Percentiles rank a stretch among this genome's conserved stretches.
These are phyloP conservation scores for Trichacis sp. DNA, from an alignment of 2,888 invertebrate genomes.

Conservation along the genomic window DNA sequence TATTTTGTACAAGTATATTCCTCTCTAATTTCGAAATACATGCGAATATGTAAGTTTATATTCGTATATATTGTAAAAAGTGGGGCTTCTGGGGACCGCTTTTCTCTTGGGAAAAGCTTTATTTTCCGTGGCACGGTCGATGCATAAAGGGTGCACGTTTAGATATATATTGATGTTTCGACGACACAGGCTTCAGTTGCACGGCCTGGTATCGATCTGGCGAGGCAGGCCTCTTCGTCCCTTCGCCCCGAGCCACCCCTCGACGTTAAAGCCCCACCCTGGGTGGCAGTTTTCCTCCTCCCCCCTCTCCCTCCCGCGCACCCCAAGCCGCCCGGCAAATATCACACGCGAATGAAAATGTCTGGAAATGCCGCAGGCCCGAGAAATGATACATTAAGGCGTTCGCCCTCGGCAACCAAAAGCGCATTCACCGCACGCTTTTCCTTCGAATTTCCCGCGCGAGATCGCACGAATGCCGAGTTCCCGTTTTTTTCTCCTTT, in stretches of 20 bases:
- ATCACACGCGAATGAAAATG: constrained; percentile 53
- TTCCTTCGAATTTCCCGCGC: constrained; percentile 21
- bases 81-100: no score
- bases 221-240: constrained; percentile 56
- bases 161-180: constrained; percentile 57
- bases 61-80: no score
- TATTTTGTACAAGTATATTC: no score
- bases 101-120: background rate
- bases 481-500: no score
- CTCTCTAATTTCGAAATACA: no score
- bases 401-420: no score
- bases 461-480: no score
- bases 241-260: constrained; percentile 39
- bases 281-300: constrained; percentile 24
- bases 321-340: constrained; percentile 45
- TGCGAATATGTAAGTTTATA: no score
- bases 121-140: constrained; percentile 17
- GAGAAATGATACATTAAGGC: constrained; percentile 46
- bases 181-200: constrained; percentile 59
- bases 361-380: constrained; percentile 47
- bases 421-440: constrained; percentile 22
- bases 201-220: constrained; percentile 64
- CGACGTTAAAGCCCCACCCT: constrained; percentile 41
- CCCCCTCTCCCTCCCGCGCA: constrained; percentile 26
- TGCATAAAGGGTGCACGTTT: constrained; percentile 55